A percentile compares a stretch with the other conserved stretches of the same genome.
Evolutionary conservation across 2,888 invertebrate species (phyloP).

Genomic region (Drosophila paranaensis): DNA sequence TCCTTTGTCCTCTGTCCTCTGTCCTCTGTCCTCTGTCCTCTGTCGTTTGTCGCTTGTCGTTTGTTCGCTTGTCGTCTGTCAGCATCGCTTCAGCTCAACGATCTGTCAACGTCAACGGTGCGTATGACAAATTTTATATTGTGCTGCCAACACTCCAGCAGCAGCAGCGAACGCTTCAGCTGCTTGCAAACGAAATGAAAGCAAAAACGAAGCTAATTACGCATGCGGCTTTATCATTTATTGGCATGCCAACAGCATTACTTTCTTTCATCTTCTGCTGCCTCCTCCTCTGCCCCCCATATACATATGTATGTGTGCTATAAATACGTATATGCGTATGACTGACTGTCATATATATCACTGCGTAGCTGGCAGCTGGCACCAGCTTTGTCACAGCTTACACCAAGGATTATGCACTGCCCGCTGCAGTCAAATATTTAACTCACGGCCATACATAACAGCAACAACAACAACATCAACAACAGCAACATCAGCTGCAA

Average conservation of each 20-base stretch:
- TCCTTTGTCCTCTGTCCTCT: too few relatives aligned
- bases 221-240: slow-evolving; percentile 45
- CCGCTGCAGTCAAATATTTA: slow-evolving; percentile 17
- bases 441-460: slow-evolving; percentile 10
- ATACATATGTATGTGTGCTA: neutral
- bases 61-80: slow-evolving; percentile 45
- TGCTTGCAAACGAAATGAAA: slow-evolving; percentile 12
- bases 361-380: slow-evolving; percentile 17
- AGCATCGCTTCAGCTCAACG: slow-evolving; percentile 58
- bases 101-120: slow-evolving; percentile 81
- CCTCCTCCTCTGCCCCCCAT: neutral
- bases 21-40: slow-evolving; percentile 10
- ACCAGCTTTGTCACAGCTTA: slow-evolving; percentile 32
- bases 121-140: slow-evolving; percentile 77
- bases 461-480: slow-evolving; percentile 1
- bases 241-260: slow-evolving; percentile 31
- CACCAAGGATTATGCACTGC: slow-evolving; percentile 37
- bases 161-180: slow-evolving; percentile 20
- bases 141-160: slow-evolving; percentile 38
- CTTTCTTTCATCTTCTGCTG: neutral
- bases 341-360: slow-evolving; percentile 8
- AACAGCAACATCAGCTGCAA: slow-evolving; percentile 2
- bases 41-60: slow-evolving; percentile 26
- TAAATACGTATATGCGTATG: slow-evolving; percentile 1
- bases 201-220: slow-evolving; percentile 46